Evolutionary conservation across 2,113 vertebrate species (phyloP), one percentile per base, ranked within the genome.

Genomic region (Harpagus bidentatus): DNA sequence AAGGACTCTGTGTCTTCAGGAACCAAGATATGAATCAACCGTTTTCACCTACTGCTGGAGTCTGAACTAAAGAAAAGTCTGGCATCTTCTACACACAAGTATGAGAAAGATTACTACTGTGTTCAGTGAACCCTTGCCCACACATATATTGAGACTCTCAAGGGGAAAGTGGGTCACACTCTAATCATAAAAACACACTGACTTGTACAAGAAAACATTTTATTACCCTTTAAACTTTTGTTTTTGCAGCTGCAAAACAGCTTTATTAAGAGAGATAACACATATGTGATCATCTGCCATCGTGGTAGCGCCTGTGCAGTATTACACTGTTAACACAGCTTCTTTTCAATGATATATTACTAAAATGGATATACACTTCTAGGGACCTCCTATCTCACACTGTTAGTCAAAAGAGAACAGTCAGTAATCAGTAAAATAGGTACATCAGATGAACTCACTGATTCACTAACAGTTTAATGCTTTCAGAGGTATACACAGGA

Each of bases 151-250:
- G 88, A 92, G 73, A 93, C 70, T 95, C 92, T 88, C 94, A 58
- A 70, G 77, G 90, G 95, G 77, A 86, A 95, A 94, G 34, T 65
- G 45, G 82, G 88, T 96, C 95, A 86, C 82, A 94, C 17, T 66
- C 62, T 97, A 96, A 97, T 93, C 86, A 93, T 91, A 94, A 92
- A 96, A 95, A 86, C 65, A 93, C 76, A 92, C 87, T 86, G 82
- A 90, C 85, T 96, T 89, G 66, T 53, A 95, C 83, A 93, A 97
- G 96, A 96, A 97, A 97, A 97, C 80, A 92, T 95, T 97, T 97
- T 95, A 95, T 81, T 96, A 92, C 66, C 79, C 92, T 97, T 97
- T 95, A 93, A 95, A 94, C 93, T 95, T 96, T 77, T 97, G 95
- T 95, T 97, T 97, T 97, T 91, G 91, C 95, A 97, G 94, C 95